Conservation (phyloP, 2,113 vertebrate genomes). For the Hucho hucho region DNA sequence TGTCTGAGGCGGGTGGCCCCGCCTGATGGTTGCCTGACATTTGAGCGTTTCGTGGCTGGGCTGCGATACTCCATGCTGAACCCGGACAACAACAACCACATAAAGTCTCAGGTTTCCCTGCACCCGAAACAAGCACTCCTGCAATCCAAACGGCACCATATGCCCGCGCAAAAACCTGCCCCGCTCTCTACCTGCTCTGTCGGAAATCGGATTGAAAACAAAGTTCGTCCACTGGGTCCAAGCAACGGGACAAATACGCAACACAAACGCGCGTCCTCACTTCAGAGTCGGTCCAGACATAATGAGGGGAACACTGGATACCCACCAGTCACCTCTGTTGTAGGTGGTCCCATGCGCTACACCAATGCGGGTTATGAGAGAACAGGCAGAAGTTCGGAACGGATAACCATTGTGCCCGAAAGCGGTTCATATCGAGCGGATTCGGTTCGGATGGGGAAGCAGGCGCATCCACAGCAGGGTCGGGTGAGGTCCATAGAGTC, state of each 20-base stretch:
- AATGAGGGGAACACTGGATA: conserved; percentile 46
- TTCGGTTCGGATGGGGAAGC: conserved; percentile 39
- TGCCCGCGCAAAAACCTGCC: conserved; percentile 39
- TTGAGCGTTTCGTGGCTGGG: conserved; percentile 90
- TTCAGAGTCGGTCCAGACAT: conserved; percentile 50
- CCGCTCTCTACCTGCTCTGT: conserved; percentile 44
- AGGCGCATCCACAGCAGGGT: conserved; percentile 52
- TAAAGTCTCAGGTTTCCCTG: conserved; percentile 1
- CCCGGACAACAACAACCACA: conserved; percentile 60
- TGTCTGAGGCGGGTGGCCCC: conserved; percentile 83
- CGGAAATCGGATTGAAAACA: conserved; percentile 56
- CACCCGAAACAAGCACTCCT: conserved; percentile 29
- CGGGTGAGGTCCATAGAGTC: conserved; percentile 68
- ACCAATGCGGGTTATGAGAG: conserved; percentile 56
- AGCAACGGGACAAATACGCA: conserved; percentile 70
- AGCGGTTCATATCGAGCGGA: conserved; percentile 55
- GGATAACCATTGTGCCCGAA: conserved; percentile 47
- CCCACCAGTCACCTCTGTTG: conserved; percentile 14
- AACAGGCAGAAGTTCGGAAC: conserved; percentile 65
- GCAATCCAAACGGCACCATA: conserved; percentile 22
- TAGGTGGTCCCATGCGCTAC: conserved; percentile 45
- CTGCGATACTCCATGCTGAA: conserved; percentile 82
- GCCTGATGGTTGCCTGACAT: conserved; percentile 87
- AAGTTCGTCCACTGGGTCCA: conserved; percentile 75
- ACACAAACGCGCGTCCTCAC: conserved; percentile 48